Evolutionary conservation across 2,113 vertebrate species (phyloP).

Genomic region (Catharus fuscescens): DNA sequence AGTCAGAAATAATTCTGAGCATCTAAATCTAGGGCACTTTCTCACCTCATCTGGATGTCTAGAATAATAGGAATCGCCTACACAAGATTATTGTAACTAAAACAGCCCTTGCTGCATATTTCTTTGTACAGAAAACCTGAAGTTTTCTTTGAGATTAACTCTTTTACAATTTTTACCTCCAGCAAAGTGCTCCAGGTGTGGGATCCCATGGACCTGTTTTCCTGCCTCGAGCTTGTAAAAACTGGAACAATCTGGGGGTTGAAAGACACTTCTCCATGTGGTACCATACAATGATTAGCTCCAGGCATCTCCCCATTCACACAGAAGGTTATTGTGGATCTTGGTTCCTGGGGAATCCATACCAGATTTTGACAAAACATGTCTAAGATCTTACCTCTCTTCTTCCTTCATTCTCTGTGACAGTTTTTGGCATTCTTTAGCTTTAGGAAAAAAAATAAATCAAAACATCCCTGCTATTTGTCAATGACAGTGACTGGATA

Average conservation of each 20-base stretch:
- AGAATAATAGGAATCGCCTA: not conserved
- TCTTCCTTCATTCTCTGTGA: not conserved
- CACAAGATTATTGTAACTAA: not conserved
- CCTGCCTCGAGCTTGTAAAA: not conserved
- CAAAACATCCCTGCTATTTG: not conserved
- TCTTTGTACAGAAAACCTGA: not conserved
- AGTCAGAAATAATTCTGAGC: not conserved
- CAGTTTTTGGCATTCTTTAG: not conserved
- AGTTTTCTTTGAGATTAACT: not conserved
- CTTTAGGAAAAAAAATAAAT: not conserved
- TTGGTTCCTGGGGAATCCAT: not conserved
- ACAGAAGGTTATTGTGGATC: not conserved
- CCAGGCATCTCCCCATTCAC: not conserved
- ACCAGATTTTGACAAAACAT: not conserved
- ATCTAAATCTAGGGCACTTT: not conserved
- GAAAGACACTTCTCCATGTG: not conserved
- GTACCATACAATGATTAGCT: not conserved
- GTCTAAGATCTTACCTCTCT: not conserved
- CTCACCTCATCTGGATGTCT: not conserved
- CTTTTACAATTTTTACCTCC: not conserved
- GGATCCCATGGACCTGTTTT: not conserved
- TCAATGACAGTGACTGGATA: not conserved
- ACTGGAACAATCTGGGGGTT: not conserved
- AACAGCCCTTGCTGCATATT: accelerated
- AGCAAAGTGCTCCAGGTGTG: not conserved